Percentiles rank a stretch among this genome's conserved stretches.
These are phyloP conservation scores for Drosophila sp. DNA, from an alignment of 1,140 invertebrate species.

Conservation along the genomic window DNA sequence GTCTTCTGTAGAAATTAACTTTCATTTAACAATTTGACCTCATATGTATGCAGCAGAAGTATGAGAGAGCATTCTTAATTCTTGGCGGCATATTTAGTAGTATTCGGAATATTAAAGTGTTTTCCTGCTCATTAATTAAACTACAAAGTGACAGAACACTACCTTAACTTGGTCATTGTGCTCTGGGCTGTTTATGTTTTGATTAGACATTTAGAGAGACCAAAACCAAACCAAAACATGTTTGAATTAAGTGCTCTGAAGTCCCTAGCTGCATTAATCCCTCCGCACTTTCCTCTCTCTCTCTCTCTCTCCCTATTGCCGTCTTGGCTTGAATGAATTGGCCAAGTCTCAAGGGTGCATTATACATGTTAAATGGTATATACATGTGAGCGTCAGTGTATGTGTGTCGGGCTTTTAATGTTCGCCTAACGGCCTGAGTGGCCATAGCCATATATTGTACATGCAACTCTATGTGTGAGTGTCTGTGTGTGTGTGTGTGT, in stretches of 20 bases:
- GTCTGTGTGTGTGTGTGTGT: neutral
- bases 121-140: conserved; percentile 78
- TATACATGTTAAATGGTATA: conserved; percentile 52
- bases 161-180: neutral
- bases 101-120: conserved; percentile 52
- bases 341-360: conserved; percentile 73
- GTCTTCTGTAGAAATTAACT: conserved; percentile 36
- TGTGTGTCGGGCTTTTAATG: conserved; percentile 37
- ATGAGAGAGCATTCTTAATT: neutral
- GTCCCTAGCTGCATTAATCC: conserved; percentile 33
- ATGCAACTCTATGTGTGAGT: conserved; percentile 12
- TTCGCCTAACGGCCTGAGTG: conserved; percentile 42
- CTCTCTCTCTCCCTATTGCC: neutral
- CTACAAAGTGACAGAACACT: conserved; percentile 41
- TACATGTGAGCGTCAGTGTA: conserved; percentile 6
- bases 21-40: conserved; percentile 41
- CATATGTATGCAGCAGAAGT: conserved; percentile 5
- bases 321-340: conserved; percentile 37
- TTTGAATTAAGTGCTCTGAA: conserved; percentile 58
- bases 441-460: conserved; percentile 26
- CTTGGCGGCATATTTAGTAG: neutral
- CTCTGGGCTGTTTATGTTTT: conserved; percentile 57
- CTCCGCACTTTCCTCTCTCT: neutral
- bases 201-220: conserved; percentile 59
- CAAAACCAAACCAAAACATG: conserved; percentile 57